Evolutionary conservation across 2,888 invertebrate species (phyloP), one percentile per base, ranked within the genome.

Genomic region (Noctua pronuba): DNA sequence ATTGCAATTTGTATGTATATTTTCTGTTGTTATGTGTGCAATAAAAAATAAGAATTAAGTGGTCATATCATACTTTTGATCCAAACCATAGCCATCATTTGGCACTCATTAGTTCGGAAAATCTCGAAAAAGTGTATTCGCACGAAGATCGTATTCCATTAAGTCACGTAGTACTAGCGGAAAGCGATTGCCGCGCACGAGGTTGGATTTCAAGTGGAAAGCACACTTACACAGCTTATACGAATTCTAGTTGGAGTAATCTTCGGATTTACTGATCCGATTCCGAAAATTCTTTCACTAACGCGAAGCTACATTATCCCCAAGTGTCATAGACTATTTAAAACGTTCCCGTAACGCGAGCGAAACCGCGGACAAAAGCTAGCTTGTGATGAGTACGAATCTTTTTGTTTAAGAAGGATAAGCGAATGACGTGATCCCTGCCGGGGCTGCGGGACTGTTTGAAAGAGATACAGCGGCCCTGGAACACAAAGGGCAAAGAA

Each of bases 401-500:
- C n/a, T 73, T 71, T 78, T 75, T 73, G 35, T 65, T 71, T 62
- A n/a, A n/a, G 31, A 64, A 49, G 65, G 24, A 73, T 73, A 62
- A 66, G 35, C 74, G 28, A 18, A 18, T 66, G 24, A 24, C 64
- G 77, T 73, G 73, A 73, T n/a, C n/a, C n/a, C n/a, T n/a, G n/a
- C n/a, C n/a, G n/a, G n/a, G n/a, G n/a, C n/a, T n/a, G n/a, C n/a
- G n/a, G n/a, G n/a, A n/a, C n/a, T n/a, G n/a, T n/a, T n/a, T n/a
- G n/a, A n/a, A n/a, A n/a, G n/a, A n/a, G n/a, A n/a, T n/a, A n/a
- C n/a, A n/a, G n/a, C n/a, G n/a, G n/a, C n/a, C n/a, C n/a, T n/a
- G n/a, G n/a, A n/a, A n/a, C n/a, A n/a, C n/a, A n/a, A n/a, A n/a
- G n/a, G n/a, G n/a, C n/a, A n/a, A n/a, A n/a, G n/a, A n/a, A n/a